Conservation (phyloP, 2,888 invertebrate genomes). For the Apodemia hepburni region DNA sequence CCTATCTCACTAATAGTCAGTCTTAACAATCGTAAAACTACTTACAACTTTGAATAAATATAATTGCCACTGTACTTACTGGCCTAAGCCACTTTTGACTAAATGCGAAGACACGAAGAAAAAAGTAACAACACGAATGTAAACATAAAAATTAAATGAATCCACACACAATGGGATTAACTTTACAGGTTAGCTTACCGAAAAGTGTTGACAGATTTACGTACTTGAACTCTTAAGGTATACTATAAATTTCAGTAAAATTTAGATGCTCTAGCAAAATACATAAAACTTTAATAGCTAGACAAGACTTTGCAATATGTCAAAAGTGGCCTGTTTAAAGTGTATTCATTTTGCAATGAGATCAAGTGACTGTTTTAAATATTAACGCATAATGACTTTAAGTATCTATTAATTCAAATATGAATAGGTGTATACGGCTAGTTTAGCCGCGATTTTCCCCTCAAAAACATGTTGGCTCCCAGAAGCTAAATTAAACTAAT, state of each 20-base stretch:
- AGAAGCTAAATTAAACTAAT: no score
- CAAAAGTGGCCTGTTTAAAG: background rate
- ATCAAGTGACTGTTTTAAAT: background rate
- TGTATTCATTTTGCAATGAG: background rate
- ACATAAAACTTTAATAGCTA: no score
- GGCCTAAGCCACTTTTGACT: background rate
- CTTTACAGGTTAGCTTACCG: background rate
- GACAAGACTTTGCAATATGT: background rate
- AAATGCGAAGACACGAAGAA: background rate
- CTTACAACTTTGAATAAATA: constrained; percentile 7
- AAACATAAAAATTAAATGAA: no score
- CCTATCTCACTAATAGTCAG: constrained; percentile 2
- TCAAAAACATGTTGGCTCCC: no score
- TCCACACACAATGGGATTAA: background rate
- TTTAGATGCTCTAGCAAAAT: no score
- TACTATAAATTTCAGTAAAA: no score
- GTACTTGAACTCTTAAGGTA: no score
- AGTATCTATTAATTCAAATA: background rate
- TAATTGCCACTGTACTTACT: background rate
- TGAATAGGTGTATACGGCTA: no score
- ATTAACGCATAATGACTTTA: background rate
- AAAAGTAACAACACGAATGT: background rate
- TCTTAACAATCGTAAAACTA: constrained; percentile 9
- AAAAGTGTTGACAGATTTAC: background rate
- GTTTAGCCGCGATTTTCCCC: no score